Percentiles rank a stretch among this genome's conserved stretches.
Evolutionary conservation across 2,797 vertebrate genomes (phyloP).

Genomic region (Benthosema pterotum): DNA sequence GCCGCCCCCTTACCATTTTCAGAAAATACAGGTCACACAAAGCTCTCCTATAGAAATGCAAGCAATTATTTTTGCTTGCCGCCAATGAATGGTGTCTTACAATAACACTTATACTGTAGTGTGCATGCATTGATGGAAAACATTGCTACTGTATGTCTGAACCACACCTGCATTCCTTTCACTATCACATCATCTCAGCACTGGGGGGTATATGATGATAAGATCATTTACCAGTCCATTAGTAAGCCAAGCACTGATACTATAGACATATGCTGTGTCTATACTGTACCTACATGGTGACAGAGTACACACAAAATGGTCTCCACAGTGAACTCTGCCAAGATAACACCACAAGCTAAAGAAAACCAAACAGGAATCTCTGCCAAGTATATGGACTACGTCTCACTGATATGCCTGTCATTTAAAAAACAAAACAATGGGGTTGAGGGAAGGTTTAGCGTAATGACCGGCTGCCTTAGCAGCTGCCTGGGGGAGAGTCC

Average conservation of each 20-base stretch:
- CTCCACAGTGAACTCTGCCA: conserved; percentile 25
- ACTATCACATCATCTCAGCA: conserved; percentile 41
- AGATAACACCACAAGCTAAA: conserved; percentile 24
- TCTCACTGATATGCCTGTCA: conserved; percentile 10
- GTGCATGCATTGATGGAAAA: background rate
- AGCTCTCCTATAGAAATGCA: too few species aligned
- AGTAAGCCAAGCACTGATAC: conserved; percentile 17
- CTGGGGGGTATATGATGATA: conserved; percentile 25
- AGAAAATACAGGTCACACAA: too few species aligned
- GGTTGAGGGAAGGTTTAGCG: too few species aligned
- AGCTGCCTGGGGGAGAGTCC: conserved; percentile 1
- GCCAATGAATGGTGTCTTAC: conserved; percentile 1
- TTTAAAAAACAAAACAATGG: background rate
- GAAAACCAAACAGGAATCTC: conserved; percentile 11
- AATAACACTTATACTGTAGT: too few species aligned
- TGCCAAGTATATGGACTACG: conserved; percentile 9
- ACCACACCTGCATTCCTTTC: conserved; percentile 38
- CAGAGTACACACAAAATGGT: conserved; percentile 21
- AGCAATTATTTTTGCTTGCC: background rate
- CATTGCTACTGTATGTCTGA: conserved; percentile 13
- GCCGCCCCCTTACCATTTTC: too few species aligned
- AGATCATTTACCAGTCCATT: conserved; percentile 43
- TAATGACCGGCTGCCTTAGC: conserved; percentile 3
- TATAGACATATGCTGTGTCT: too few species aligned
- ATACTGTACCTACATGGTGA: conserved; percentile 22